Base-by-base conservation (phyloP, 2,797 vertebrate genomes). In the Rhinogobio ventralis region DNA sequence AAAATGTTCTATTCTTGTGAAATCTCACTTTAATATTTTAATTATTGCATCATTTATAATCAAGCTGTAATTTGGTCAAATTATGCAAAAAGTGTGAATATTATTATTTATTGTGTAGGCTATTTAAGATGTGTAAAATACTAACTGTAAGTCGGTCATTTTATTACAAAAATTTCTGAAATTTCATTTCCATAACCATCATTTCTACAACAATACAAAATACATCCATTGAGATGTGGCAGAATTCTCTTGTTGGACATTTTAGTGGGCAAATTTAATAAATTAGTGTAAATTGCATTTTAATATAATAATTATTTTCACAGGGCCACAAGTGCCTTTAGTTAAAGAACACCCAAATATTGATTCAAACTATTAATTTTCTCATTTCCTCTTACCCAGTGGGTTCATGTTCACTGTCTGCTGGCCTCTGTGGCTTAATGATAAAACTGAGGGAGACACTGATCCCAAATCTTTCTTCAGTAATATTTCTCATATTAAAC, bases 391-490 rank as follows among this genome's bases (percentile, higher is more conserved):
- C 10, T 39, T 64, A 60, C 75, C 76, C 69, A 19, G 76, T 57
- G 79, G 76, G 86, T 72, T 83, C 74, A 69, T 67, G 42, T 79
- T 79, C 49, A 80, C 60, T 20, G 39, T 9, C 9, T 42, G 36
- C 60, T 36, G 42, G 20, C 42, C 45, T 85, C 20, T 85, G 62
- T 80, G 82, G 79, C 83, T 86, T 90, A 89, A 92, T 88, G 77
- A 88, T 81, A 79, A 90, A 90, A 87, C 5, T 33, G 86, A 89
- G 79, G 87, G 92, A 91, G 91, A 88, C 85, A 79, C 77, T 9
- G 46, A 92, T 89, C 88, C 53, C 67, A 67, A 28, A 79, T 90
- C 88, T 91, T 90, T 90, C 87, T 90, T 91, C 84, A 86, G 86
- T 62, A 79, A 75, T 87, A 85, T 89, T 85, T 86, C 90, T 91